These are phyloP conservation scores for Drosophila atripex DNA, from an alignment of 2,888 invertebrate species.

Conservation along the genomic window DNA sequence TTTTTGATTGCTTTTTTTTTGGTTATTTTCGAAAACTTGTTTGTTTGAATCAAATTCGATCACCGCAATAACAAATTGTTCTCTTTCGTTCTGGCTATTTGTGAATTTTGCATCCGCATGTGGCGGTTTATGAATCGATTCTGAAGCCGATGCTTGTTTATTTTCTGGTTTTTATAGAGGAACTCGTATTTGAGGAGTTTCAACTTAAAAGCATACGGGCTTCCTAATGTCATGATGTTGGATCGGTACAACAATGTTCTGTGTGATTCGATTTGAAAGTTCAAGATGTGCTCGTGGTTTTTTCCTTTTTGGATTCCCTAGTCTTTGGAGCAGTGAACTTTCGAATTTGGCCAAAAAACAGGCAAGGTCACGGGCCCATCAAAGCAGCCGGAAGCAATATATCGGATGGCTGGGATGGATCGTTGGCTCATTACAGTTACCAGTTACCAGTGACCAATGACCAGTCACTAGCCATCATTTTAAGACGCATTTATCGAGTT, in stretches of 20 bases:
- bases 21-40: slow-evolving; percentile 52
- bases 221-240: slow-evolving; percentile 59
- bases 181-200: slow-evolving; percentile 53
- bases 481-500: slow-evolving; percentile 54
- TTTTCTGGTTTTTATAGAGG: slow-evolving; percentile 77
- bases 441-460: slow-evolving; percentile 32
- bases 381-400: slow-evolving; percentile 31
- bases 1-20: slow-evolving; percentile 10
- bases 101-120: slow-evolving; percentile 71
- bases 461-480: slow-evolving; percentile 12
- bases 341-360: slow-evolving; percentile 35
- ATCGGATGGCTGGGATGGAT: slow-evolving; percentile 1
- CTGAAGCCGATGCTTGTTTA: slow-evolving; percentile 72
- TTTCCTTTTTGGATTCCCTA: slow-evolving; percentile 1
- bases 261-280: slow-evolving; percentile 53
- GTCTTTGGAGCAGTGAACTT: slow-evolving; percentile 58
- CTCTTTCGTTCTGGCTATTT: slow-evolving; percentile 46
- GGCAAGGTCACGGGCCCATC: slow-evolving; percentile 28
- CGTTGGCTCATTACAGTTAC: slow-evolving; percentile 39
- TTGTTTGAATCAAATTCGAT: slow-evolving; percentile 51
- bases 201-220: slow-evolving; percentile 9
- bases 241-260: slow-evolving; percentile 45
- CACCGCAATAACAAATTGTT: slow-evolving; percentile 53
- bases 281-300: slow-evolving; percentile 46
- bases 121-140: slow-evolving; percentile 62